Percentiles rank a stretch among this genome's conserved stretches.
Evolutionary conservation across 2,888 invertebrate genomes (phyloP).

Genomic region (Smittia aterrima): DNA sequence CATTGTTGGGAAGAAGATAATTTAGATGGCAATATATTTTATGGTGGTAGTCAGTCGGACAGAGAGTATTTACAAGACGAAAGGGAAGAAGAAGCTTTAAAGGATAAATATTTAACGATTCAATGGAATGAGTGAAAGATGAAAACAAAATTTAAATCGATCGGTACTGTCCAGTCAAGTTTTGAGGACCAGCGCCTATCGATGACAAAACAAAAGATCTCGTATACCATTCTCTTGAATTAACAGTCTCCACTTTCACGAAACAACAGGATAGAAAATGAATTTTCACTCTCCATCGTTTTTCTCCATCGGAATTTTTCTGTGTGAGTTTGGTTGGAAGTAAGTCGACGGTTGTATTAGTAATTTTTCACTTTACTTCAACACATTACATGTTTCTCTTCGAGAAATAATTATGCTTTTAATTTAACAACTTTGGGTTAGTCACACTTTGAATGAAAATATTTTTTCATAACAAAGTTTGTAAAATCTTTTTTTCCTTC

Average conservation of each 20-base stretch:
- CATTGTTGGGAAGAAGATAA: slow-evolving; percentile 16
- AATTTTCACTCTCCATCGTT: slow-evolving; percentile 4
- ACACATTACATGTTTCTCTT: neutral
- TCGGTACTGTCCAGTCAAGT: too few relatives aligned
- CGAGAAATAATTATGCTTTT: neutral
- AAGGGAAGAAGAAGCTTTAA: too few relatives aligned
- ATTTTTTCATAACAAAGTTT: too few relatives aligned
- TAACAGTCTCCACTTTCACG: neutral
- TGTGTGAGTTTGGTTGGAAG: neutral
- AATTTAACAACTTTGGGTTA: too few relatives aligned
- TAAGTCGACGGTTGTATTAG: neutral
- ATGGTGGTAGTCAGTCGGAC: slow-evolving; percentile 20
- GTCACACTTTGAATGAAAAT: too few relatives aligned
- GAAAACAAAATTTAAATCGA: too few relatives aligned
- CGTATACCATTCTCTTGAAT: too few relatives aligned
- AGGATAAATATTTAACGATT: too few relatives aligned
- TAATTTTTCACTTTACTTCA: slow-evolving; percentile 18
- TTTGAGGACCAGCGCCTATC: too few relatives aligned
- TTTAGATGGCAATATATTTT: slow-evolving; percentile 30
- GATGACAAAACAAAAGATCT: too few relatives aligned
- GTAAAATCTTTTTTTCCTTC: too few relatives aligned
- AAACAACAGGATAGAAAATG: neutral
- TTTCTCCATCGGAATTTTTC: neutral
- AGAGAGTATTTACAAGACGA: neutral
- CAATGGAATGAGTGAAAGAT: too few relatives aligned